A percentile compares a stretch with the other conserved stretches of the same genome.
These are phyloP conservation scores for Sepioteuthis lessoniana DNA, from an alignment of 2,888 invertebrate species.

Conservation along the genomic window DNA sequence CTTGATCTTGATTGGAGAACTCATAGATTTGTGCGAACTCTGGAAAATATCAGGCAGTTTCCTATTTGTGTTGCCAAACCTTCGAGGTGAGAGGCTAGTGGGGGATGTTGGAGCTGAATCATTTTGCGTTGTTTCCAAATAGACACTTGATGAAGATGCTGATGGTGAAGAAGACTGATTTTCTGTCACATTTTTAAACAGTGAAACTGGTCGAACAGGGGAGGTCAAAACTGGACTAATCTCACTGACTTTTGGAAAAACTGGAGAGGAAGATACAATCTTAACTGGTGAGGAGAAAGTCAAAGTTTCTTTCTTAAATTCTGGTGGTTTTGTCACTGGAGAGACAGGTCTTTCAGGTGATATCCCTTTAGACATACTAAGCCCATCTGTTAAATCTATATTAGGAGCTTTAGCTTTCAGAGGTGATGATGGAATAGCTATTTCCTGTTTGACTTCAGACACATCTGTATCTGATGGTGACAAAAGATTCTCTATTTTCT, in stretches of 20 bases:
- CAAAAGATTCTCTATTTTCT: background rate
- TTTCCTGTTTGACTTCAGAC: background rate
- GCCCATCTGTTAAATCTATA: background rate
- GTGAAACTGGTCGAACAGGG: background rate
- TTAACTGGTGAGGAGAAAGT: background rate
- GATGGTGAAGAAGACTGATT: background rate
- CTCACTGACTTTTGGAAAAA: background rate
- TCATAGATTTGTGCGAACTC: background rate
- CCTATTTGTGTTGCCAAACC: background rate
- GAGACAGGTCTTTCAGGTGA: background rate
- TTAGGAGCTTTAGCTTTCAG: background rate
- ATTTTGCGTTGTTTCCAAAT: background rate
- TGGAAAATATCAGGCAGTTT: constrained; percentile 17
- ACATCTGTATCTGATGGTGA: background rate
- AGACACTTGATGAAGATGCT: background rate
- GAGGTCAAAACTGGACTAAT: background rate
- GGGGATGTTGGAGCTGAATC: background rate
- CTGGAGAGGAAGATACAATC: background rate
- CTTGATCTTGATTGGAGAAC: background rate
- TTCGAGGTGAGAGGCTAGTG: background rate
- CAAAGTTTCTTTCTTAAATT: background rate
- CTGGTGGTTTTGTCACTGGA: background rate
- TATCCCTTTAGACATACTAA: background rate
- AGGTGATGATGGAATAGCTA: background rate
- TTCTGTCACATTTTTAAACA: background rate